Conservation (phyloP, 2,797 vertebrate genomes). For the Rhynchonycteris naso region DNA sequence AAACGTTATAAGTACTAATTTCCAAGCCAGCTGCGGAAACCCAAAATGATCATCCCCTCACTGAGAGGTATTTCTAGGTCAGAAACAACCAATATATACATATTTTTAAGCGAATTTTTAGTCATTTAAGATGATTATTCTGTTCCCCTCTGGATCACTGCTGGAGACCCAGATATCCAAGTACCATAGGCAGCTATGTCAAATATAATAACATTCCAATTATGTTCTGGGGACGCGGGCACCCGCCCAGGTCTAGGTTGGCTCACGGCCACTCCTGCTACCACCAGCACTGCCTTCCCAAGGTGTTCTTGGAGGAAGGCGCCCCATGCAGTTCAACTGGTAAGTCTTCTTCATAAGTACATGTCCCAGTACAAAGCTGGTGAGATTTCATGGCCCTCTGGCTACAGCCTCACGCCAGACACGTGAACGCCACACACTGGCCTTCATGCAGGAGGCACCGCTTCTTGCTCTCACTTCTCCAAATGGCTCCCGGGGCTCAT, state of each 20-base stretch:
- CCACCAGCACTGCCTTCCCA: constrained; percentile 35
- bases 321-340: constrained; percentile 32
- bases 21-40: constrained; percentile 26
- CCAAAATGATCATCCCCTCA: not conserved
- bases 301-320: constrained; percentile 47
- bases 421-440: not conserved
- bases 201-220: constrained; percentile 14
- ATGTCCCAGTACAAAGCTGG: constrained; percentile 64
- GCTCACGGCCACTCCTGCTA: not conserved
- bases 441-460: not conserved
- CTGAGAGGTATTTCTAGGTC: constrained; percentile 32
- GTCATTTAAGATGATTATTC: constrained; percentile 59
- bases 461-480: not conserved
- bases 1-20: constrained; percentile 16
- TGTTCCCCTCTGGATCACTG: constrained; percentile 28
- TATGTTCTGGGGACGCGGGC: not conserved
- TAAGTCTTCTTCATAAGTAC: constrained; percentile 26
- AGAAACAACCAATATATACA: constrained; percentile 2
- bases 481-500: not conserved
- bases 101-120: constrained; percentile 49
- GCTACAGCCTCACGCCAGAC: not conserved
- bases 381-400: constrained; percentile 53
- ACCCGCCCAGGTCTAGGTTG: not conserved
- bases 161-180: constrained; percentile 25
- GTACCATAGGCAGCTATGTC: constrained; percentile 15